Base-by-base conservation (phyloP, 2,888 invertebrate genomes). In the Linyphia triangularis region DNA sequence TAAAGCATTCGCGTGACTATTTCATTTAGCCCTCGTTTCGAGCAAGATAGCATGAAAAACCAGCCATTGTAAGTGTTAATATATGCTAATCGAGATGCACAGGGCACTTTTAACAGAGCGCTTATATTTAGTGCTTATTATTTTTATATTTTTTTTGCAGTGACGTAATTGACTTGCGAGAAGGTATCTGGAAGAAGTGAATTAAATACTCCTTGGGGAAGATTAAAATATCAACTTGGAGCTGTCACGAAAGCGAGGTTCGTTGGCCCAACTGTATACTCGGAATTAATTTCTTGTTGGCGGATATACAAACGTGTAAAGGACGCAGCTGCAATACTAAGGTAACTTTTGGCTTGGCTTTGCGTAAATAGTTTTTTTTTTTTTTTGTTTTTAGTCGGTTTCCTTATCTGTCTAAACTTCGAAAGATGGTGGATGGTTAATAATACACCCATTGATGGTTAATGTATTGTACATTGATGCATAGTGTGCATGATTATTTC, bases 81-180 rank as follows among this genome's bases (percentile, higher is more conserved):
- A 22, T 63, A 77, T 77, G 77, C 24, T 77, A 77, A 77, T 77
- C 22, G 67, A n/a, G n/a, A n/a, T n/a, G n/a, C n/a, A n/a, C n/a
- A n/a, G n/a, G n/a, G 19, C 16, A 19, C 67, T n/a, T 9, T 51
- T 51, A 51, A 9, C 51, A 51, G 51, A 40, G n/a, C 51, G 5
- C 2, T 57, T 57, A 10, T 57, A 16, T 7, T 16, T 22, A 57
- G 6, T 26, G 26, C 7, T 63, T 63, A 19, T 63, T 24, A 13
- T 57, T n/a, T 57, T 26, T 61, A 0, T 63, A 9, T 24, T 26
- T 63, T 16, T 9, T 10, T 10, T 13, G 22, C 63, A 26, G 24
- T 63, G 13, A 63, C n/a, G 63, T 63, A 7, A 10, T 28, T 10
- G 43, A n/a, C n/a, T 16, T 51, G 51, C 51, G 51, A 51, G 51